Evolutionary conservation across 1,140 invertebrate genomes (phyloP), one percentile per base, ranked within the genome.

Genomic region (Dolichoris vasculosae): DNA sequence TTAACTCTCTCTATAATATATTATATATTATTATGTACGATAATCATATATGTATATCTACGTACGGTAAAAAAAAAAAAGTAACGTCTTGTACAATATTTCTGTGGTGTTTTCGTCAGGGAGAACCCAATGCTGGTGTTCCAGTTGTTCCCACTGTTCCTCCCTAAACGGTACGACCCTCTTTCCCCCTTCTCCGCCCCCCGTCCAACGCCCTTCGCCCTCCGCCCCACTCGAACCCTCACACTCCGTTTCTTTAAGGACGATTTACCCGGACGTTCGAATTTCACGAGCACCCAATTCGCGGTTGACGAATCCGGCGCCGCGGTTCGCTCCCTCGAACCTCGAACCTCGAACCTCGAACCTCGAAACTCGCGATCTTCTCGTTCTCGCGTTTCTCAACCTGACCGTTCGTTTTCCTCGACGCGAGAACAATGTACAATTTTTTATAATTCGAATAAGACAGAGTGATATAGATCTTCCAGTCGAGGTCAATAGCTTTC

Each of bases 1-100:
- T 86, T 85, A 85, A 86, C 40, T 86, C 77, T 85, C 84, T 86
- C 82, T 83, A 81, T 84, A 86, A 83, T 83, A 78, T 59, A 84
- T 75, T 59, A 75, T 23, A 64, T 75, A 71, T 76, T 81, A 81
- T 59, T 59, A 59, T 59, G 55, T 59, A 59, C 26, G 20, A 59
- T 59, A 59, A 59, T 59, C 71, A 83, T 55, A 83, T 80, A 51
- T 79, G 48, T 77, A 77, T 76, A 73, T 81, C 75, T 83, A 86
- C 83, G 75, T 87, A 76, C 84, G 85, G 69, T 84, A 85, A 51
- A 77, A 75, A 73, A 13, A n/a, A 77, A 69, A 75, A 73, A 13
- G 67, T 84, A 67, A 81, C 55, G 46, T 84, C 32, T 81, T 77
- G 71, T 84, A 86, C 63, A 51, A 85, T 76, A 77, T 79, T 87